A percentile compares a stretch with the other conserved stretches of the same genome.
Evolutionary conservation across 2,797 vertebrate genomes (phyloP).

Genomic region (Phrynocephalus guinanensis): DNA sequence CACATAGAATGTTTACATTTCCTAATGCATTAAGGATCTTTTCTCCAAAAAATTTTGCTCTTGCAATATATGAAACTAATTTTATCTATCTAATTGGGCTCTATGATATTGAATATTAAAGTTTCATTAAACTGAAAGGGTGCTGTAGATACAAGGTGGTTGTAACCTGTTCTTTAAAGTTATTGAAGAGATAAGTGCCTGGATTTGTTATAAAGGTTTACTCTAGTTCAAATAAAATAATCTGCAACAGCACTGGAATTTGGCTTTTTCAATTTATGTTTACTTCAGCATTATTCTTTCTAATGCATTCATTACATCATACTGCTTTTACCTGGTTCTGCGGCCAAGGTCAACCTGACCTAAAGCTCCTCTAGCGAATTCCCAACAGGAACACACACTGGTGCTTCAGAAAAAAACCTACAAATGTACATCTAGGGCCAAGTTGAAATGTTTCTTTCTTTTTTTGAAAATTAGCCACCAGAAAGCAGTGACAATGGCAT

Average conservation of each 20-base stretch:
- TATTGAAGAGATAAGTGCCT: not conserved
- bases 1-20: slow-evolving; percentile 16
- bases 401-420: too few relatives aligned
- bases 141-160: not conserved
- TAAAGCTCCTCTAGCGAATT: too few relatives aligned
- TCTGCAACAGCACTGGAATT: not conserved
- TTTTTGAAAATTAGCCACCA: too few relatives aligned
- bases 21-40: not conserved
- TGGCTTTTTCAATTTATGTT: not conserved
- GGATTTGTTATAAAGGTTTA: not conserved
- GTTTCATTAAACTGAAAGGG: not conserved
- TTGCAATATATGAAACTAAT: not conserved
- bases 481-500: too few relatives aligned
- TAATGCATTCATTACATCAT: not conserved
- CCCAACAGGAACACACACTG: too few relatives aligned
- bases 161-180: not conserved
- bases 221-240: not conserved
- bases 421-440: too few relatives aligned
- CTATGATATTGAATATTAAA: not conserved
- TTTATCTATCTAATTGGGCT: not conserved
- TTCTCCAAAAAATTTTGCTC: not conserved
- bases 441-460: too few relatives aligned
- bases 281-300: not conserved
- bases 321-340: too few relatives aligned
- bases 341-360: too few relatives aligned